Evolutionary conservation across 2,113 vertebrate species (phyloP).

Genomic region (Himantopus leucocephalus): DNA sequence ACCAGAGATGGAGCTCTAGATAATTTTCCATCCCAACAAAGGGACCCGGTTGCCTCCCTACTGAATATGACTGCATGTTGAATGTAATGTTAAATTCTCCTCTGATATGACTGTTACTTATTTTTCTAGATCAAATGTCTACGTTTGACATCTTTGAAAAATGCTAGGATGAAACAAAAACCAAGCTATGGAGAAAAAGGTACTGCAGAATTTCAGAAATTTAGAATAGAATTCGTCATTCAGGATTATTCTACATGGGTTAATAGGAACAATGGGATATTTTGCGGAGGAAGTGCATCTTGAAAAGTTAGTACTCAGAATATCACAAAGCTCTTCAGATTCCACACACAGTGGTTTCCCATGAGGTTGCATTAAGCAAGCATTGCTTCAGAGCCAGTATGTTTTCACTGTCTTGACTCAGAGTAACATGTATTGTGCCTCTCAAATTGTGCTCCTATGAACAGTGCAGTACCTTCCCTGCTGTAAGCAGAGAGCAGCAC

Average conservation of each 20-base stretch:
- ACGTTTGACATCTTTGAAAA: background rate
- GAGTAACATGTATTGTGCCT: background rate
- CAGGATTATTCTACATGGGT: background rate
- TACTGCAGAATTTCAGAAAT: background rate
- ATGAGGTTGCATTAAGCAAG: background rate
- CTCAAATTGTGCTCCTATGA: background rate
- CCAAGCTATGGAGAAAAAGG: background rate
- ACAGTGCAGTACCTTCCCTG: background rate
- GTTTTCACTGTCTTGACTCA: background rate
- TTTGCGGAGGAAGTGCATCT: background rate
- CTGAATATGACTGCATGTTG: background rate
- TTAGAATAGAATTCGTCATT: background rate
- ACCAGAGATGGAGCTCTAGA: background rate
- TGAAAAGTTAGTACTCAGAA: background rate
- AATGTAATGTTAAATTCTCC: background rate
- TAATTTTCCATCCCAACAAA: background rate
- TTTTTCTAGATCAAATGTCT: slow-evolving; percentile 23
- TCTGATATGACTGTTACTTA: background rate
- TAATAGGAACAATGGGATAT: background rate
- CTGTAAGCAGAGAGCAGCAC: background rate
- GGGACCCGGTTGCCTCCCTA: background rate
- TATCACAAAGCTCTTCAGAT: background rate
- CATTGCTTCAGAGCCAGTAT: background rate
- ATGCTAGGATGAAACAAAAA: background rate
- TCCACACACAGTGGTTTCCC: background rate